Evolutionary conservation across 2,797 vertebrate species (phyloP).

Genomic region (Anas georgica): DNA sequence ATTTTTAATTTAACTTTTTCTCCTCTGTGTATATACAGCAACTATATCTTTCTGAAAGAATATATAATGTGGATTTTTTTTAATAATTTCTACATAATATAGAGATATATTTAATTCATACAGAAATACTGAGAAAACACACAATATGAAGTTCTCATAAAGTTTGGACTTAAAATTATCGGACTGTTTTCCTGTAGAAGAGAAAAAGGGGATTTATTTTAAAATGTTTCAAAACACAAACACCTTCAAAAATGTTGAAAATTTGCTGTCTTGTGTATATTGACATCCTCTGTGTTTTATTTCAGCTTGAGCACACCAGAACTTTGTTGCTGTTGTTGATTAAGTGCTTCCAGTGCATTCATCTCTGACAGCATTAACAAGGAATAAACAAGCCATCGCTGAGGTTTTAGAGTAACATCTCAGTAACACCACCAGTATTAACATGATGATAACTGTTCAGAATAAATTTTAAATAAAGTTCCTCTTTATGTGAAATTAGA

Average conservation of each 20-base stretch:
- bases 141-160: neutral
- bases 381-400: constrained; percentile 32
- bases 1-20: neutral
- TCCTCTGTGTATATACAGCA: rapidly evolving
- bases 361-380: constrained; percentile 11
- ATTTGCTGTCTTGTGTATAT: neutral
- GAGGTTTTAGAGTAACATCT: neutral
- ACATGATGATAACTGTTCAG: neutral
- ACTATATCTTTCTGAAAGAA: neutral
- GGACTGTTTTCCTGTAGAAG: neutral
- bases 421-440: neutral
- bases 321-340: constrained; percentile 23
- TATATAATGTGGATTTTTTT: neutral
- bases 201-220: neutral
- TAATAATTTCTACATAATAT: neutral
- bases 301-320: neutral
- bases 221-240: neutral
- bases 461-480: neutral
- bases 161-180: neutral
- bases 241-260: neutral
- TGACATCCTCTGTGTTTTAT: neutral
- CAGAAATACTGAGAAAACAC: neutral
- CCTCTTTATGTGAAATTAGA: neutral
- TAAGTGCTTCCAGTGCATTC: constrained; percentile 29
- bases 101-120: neutral